Evolutionary conservation across 2,888 invertebrate species (phyloP).

Genomic region (Heliconius sara): DNA sequence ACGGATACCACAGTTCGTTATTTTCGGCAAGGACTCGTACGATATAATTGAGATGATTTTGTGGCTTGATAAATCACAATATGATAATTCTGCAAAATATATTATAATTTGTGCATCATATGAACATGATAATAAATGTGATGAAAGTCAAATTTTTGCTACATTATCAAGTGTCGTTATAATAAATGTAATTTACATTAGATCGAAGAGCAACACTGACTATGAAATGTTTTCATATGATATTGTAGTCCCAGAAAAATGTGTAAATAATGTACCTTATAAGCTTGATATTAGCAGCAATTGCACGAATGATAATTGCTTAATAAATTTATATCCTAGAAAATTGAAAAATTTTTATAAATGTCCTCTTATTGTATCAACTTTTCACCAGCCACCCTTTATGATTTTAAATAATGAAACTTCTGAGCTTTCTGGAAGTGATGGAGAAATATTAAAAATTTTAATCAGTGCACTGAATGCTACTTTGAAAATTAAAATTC

Average conservation of each 20-base stretch:
- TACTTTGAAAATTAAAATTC: conserved; percentile 57
- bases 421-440: conserved; percentile 56
- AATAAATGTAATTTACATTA: conserved; percentile 60
- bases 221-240: conserved; percentile 55
- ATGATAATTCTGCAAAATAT: conserved; percentile 61
- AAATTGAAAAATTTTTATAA: conserved; percentile 58
- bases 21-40: conserved; percentile 57
- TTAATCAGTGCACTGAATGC: conserved; percentile 61
- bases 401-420: conserved; percentile 61
- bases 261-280: conserved; percentile 56
- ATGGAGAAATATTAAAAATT: conserved; percentile 62
- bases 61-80: conserved; percentile 56
- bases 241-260: conserved; percentile 55
- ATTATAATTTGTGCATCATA: conserved; percentile 58
- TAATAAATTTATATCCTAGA: conserved; percentile 55
- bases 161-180: conserved; percentile 53
- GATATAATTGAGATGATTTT: conserved; percentile 56
- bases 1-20: conserved; percentile 57
- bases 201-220: conserved; percentile 47
- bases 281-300: conserved; percentile 50
- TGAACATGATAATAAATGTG: conserved; percentile 53
- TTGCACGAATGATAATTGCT: conserved; percentile 55
- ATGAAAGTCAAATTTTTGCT: conserved; percentile 57
- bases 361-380: conserved; percentile 62
- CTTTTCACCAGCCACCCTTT: conserved; percentile 65